phyloP scores from a whole-genome alignment of 2,113 vertebrate species.

The Rana temporaria region DNA sequence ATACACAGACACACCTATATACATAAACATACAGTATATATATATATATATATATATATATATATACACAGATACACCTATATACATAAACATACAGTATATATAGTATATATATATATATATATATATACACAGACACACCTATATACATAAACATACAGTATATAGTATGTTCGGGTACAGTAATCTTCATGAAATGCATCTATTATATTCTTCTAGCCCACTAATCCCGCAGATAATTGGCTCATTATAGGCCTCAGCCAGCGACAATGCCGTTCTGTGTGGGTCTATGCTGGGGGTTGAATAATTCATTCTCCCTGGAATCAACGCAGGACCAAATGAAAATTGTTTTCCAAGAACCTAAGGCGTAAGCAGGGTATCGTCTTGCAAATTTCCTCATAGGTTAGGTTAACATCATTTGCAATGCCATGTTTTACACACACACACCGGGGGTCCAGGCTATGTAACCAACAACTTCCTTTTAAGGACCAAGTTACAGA shows the following conservation, averaged over 20 bases:
- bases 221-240: no score
- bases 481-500: neutral
- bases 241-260: neutral
- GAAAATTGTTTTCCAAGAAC: neutral
- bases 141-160: no score
- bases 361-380: neutral
- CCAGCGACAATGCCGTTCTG: neutral
- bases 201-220: no score
- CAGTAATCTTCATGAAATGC: no score
- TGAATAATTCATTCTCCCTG: conserved; percentile 7
- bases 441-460: neutral
- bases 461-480: neutral
- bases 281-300: neutral
- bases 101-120: no score
- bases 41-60: no score
- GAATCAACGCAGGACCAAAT: conserved; percentile 4
- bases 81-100: no score
- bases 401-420: neutral
- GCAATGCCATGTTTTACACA: neutral
- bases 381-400: neutral
- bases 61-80: no score
- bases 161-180: no score
- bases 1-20: no score
- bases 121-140: no score
- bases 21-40: no score